Evolutionary conservation across 2,797 vertebrate species (phyloP).

Genomic region (Clarias pachynema): DNA sequence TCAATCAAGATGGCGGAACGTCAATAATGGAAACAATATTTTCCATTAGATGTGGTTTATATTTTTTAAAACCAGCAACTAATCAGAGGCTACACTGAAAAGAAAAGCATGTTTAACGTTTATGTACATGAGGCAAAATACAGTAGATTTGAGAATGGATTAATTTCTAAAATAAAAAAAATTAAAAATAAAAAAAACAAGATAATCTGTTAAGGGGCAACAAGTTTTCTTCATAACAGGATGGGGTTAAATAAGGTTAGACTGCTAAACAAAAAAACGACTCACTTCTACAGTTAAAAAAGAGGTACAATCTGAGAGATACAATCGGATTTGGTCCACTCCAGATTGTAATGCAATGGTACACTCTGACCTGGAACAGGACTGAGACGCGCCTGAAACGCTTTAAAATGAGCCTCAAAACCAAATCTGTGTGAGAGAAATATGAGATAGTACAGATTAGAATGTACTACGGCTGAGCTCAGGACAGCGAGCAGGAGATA

Average conservation of each 20-base stretch:
- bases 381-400: neutral
- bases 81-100: neutral
- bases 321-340: neutral
- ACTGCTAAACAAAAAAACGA: neutral
- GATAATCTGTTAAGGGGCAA: conserved; percentile 48
- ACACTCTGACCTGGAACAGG: neutral
- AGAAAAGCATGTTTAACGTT: neutral
- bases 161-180: conserved; percentile 39
- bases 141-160: neutral
- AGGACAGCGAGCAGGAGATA: neutral
- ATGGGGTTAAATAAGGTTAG: neutral
- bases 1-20: conserved; percentile 14
- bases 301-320: neutral
- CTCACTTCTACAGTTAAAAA: neutral
- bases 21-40: neutral
- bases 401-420: neutral
- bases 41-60: neutral
- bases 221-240: neutral
- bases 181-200: neutral
- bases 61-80: conserved; percentile 26
- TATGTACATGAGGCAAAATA: neutral
- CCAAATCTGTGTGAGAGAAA: neutral
- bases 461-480: neutral
- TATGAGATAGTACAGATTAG: neutral
- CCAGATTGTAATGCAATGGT: conserved; percentile 9